These are phyloP conservation scores for Leucophora obtusa DNA, from an alignment of 2,888 invertebrate genomes.

Conservation along the genomic window DNA sequence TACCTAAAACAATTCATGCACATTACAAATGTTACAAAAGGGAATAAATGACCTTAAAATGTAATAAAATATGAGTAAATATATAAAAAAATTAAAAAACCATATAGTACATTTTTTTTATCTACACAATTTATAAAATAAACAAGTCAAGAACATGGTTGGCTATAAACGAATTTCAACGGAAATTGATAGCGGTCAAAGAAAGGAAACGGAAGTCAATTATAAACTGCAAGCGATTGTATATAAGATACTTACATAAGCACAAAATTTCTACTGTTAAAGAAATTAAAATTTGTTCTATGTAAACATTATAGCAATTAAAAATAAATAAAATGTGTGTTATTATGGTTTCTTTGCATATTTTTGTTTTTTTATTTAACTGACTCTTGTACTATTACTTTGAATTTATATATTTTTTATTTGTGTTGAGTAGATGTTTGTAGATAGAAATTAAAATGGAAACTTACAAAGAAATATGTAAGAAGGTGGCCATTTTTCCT, in stretches of 20 bases:
- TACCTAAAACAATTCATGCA: conserved; percentile 7
- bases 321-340: too few relatives aligned
- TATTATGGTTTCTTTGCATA: too few relatives aligned
- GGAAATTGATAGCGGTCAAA: not conserved
- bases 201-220: not conserved
- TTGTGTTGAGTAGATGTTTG: too few relatives aligned
- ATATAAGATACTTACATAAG: not conserved
- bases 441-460: too few relatives aligned
- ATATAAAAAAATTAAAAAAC: not conserved
- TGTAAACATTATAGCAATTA: not conserved
- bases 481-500: too few relatives aligned
- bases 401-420: too few relatives aligned
- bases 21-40: conserved; percentile 11
- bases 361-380: too few relatives aligned
- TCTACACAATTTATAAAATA: not conserved
- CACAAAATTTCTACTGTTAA: not conserved
- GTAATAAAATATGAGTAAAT: not conserved
- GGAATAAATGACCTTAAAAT: conserved; percentile 18
- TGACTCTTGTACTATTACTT: too few relatives aligned
- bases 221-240: not conserved
- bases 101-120: not conserved
- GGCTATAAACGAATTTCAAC: not conserved
- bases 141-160: not conserved
- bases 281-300: not conserved
- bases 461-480: too few relatives aligned